A percentile compares a stretch with the other conserved stretches of the same genome.
Evolutionary conservation across 2,113 vertebrate species (phyloP).

Genomic region (Dipodomys spectabilis): DNA sequence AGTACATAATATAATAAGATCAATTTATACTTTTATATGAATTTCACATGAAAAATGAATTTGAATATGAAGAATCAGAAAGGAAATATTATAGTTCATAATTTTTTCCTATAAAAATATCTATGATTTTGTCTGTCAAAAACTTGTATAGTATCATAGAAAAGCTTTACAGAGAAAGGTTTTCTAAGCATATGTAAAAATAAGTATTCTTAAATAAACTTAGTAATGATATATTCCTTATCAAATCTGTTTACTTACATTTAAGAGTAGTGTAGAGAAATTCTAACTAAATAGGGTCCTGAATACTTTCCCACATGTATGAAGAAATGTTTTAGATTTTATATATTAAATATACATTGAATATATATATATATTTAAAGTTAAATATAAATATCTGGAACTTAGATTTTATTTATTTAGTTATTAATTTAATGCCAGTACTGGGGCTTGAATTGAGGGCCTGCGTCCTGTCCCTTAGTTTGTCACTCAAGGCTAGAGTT

Average conservation of each 20-base stretch:
- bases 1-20: constrained; percentile 8
- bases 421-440: too few relatives aligned
- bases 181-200: constrained; percentile 16
- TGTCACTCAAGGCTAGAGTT: too few relatives aligned
- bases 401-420: too few relatives aligned
- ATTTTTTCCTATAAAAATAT: not conserved
- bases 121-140: not conserved
- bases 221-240: constrained; percentile 9
- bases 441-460: too few relatives aligned
- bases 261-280: not conserved
- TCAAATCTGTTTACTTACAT: not conserved
- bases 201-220: not conserved
- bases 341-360: too few relatives aligned
- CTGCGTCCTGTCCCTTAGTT: too few relatives aligned
- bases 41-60: constrained; percentile 21
- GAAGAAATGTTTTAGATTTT: too few relatives aligned
- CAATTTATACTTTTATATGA: not conserved
- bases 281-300: not conserved
- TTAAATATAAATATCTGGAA: not conserved
- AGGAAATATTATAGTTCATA: constrained; percentile 8
- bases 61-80: constrained; percentile 23
- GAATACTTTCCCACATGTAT: not conserved
- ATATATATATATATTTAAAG: not conserved
- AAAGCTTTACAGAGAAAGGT: not conserved
- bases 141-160: not conserved